Conservation (phyloP, 2,888 invertebrate genomes). For the Conchocele bisecta region DNA sequence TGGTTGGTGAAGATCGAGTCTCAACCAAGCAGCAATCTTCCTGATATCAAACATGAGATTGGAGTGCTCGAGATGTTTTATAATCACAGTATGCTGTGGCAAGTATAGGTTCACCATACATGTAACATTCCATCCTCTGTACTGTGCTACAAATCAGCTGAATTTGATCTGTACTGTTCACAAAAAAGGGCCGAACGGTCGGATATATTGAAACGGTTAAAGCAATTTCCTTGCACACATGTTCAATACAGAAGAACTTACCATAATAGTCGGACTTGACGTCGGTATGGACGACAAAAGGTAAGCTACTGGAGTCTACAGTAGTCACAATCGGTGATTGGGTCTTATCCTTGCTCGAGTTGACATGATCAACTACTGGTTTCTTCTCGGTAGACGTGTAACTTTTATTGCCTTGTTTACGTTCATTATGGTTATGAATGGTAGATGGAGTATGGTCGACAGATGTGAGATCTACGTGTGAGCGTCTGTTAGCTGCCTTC, state of each 20-base stretch:
- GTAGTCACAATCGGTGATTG: conserved; percentile 28
- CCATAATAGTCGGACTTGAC: conserved; percentile 34
- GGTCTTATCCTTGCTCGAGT: conserved; percentile 45
- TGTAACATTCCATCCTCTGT: too few species aligned
- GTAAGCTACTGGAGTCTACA: conserved; percentile 37
- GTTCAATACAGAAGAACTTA: conserved; percentile 8
- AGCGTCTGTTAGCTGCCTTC: conserved; percentile 64
- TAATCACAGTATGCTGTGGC: too few species aligned
- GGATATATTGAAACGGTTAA: too few species aligned
- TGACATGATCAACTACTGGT: conserved; percentile 40
- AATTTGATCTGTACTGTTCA: too few species aligned
- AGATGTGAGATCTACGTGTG: conserved; percentile 32
- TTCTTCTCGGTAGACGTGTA: conserved; percentile 38
- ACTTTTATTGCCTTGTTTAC: conserved; percentile 48
- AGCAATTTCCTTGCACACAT: too few species aligned
- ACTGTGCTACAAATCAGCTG: too few species aligned
- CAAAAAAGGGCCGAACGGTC: too few species aligned
- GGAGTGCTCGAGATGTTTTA: too few species aligned
- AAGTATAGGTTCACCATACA: too few species aligned
- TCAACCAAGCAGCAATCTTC: too few species aligned
- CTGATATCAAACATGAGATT: too few species aligned
- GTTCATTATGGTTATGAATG: conserved; percentile 26
- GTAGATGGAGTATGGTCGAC: conserved; percentile 12
- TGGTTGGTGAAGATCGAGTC: too few species aligned
- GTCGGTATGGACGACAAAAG: conserved; percentile 33